Percentiles rank a stretch among this genome's conserved stretches.
phyloP scores from a whole-genome alignment of 1,140 invertebrate genomes.

The Globodera ellingtonae region DNA sequence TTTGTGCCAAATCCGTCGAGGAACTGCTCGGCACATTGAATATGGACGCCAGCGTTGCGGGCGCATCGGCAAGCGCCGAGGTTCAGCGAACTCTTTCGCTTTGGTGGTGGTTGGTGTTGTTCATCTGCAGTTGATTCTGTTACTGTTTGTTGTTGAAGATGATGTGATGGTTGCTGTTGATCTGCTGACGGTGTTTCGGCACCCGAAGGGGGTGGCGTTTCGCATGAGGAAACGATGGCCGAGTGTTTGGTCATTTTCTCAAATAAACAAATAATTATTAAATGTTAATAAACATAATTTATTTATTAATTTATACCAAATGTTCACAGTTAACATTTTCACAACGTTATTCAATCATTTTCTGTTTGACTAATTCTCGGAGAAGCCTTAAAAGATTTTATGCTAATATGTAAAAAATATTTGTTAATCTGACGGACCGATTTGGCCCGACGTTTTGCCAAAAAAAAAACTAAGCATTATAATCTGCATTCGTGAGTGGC shows the following conservation, averaged over 20 bases:
- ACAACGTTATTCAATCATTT: too few relatives aligned
- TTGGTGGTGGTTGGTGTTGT: neutral
- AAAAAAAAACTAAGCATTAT: too few relatives aligned
- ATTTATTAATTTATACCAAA: too few relatives aligned
- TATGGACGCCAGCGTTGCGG: slow-evolving; percentile 18
- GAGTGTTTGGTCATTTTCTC: slow-evolving; percentile 2
- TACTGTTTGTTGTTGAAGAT: neutral
- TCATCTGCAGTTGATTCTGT: slow-evolving; percentile 4
- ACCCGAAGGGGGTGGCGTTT: slow-evolving; percentile 2
- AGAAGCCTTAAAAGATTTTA: neutral
- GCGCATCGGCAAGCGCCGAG: slow-evolving; percentile 22
- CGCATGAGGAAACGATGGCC: neutral
- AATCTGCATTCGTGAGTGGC: too few relatives aligned
- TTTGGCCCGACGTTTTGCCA: too few relatives aligned
- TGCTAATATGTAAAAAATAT: neutral
- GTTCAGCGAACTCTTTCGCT: slow-evolving; percentile 27
- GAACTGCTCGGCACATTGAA: slow-evolving; percentile 11
- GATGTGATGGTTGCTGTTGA: neutral
- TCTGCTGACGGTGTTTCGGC: neutral
- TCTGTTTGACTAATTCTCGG: neutral
- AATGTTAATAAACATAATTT: neutral
- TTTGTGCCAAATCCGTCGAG: neutral
- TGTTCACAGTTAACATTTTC: too few relatives aligned
- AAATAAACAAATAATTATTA: neutral
- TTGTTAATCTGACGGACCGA: neutral